A percentile compares a stretch with the other conserved stretches of the same genome.
Evolutionary conservation across 2,797 vertebrate species (phyloP).

Genomic region (Coendou prehensilis): DNA sequence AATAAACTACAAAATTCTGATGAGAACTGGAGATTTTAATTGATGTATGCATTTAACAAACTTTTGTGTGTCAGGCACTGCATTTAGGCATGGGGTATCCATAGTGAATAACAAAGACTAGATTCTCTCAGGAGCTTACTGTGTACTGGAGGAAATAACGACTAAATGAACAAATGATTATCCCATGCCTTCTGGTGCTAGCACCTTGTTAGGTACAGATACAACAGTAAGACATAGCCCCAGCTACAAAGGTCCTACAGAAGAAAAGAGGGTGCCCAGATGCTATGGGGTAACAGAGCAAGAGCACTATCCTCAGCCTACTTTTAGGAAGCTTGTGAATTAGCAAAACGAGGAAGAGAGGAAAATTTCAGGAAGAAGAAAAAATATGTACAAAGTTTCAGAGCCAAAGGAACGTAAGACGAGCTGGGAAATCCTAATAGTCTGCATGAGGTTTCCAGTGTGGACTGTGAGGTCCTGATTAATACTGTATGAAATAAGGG

Average conservation of each 20-base stretch:
- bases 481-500: background rate
- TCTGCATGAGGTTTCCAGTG: background rate
- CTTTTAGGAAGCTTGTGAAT: background rate
- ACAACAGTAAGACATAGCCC: background rate
- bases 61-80: background rate
- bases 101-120: background rate
- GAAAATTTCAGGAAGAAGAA: background rate
- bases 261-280: background rate
- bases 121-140: background rate
- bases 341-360: background rate
- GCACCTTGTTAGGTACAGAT: background rate
- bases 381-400: background rate
- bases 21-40: constrained; percentile 29
- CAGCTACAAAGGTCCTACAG: background rate
- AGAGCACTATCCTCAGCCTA: background rate
- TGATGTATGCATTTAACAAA: background rate
- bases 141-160: background rate
- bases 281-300: background rate
- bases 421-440: background rate
- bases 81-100: background rate
- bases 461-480: background rate
- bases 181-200: background rate
- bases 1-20: background rate
- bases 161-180: background rate
- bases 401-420: background rate